phyloP scores from a whole-genome alignment of 1,140 invertebrate species.

The Acromyrmex echinatior region DNA sequence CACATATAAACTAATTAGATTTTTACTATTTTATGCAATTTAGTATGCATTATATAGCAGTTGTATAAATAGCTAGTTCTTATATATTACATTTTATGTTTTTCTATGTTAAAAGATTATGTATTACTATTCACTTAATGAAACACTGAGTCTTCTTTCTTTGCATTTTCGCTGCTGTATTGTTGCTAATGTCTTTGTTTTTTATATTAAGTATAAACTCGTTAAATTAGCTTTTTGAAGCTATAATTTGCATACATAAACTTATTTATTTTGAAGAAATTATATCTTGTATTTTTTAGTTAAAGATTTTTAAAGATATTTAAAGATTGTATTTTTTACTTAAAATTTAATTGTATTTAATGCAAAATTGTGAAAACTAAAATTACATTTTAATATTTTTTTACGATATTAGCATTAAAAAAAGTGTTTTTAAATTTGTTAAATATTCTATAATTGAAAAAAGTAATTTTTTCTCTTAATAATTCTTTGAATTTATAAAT shows the following conservation, averaged over 20 bases:
- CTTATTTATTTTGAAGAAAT: not conserved
- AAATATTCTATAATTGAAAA: not conserved
- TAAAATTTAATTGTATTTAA: not conserved
- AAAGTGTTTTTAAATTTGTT: not conserved
- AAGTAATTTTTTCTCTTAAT: not conserved
- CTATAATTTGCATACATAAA: not conserved
- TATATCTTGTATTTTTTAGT: not conserved
- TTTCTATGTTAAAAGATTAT: not conserved
- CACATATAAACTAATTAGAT: not conserved
- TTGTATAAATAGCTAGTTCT: constrained; percentile 9
- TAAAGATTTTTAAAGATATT: not conserved
- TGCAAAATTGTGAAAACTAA: too few relatives aligned
- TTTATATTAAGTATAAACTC: not conserved
- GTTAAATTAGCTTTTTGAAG: not conserved
- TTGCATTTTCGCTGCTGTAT: constrained; percentile 25
- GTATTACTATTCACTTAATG: not conserved
- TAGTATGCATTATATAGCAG: not conserved
- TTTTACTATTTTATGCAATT: not conserved
- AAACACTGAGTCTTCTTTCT: not conserved
- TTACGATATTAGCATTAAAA: not conserved
- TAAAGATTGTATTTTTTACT: not conserved
- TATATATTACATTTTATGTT: constrained; percentile 20
- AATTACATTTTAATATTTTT: not conserved
- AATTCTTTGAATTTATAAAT: constrained; percentile 12
- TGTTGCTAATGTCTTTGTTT: constrained; percentile 16